Percentiles rank a stretch among this genome's conserved stretches.
Conservation (phyloP, 2,113 vertebrate genomes). For the Scomber japonicus region DNA sequence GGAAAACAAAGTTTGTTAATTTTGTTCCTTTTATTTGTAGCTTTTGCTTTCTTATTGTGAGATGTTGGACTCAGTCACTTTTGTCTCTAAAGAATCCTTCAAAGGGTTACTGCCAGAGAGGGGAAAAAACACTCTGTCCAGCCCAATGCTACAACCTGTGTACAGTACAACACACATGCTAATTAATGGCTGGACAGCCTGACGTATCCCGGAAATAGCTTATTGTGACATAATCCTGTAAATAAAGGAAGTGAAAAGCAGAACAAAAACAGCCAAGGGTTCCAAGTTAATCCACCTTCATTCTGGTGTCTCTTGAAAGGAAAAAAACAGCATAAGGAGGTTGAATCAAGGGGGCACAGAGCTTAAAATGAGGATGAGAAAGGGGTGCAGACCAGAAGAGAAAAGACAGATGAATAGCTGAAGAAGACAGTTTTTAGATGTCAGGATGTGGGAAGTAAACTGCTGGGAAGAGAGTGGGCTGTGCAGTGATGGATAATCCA, state of each 20-base stretch:
- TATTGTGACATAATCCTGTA: neutral
- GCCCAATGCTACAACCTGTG: no score
- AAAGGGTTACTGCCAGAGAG: no score
- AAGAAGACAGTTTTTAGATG: constrained; percentile 25
- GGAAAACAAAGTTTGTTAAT: no score
- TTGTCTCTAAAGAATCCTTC: no score
- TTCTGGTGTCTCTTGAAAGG: neutral
- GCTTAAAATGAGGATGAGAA: constrained; percentile 8
- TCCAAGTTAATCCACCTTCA: constrained; percentile 9
- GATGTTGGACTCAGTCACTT: no score
- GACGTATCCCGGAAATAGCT: neutral
- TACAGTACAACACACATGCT: no score
- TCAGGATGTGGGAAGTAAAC: constrained; percentile 54
- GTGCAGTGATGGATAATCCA: constrained; percentile 50
- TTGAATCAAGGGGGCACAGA: neutral
- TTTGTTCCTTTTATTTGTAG: no score
- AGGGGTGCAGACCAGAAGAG: neutral
- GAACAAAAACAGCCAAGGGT: neutral
- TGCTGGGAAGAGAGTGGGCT: constrained; percentile 69
- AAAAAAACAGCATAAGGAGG: neutral
- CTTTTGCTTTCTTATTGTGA: no score
- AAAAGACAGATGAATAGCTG: constrained; percentile 17
- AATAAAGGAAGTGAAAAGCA: constrained; percentile 3
- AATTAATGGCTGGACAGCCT: neutral
- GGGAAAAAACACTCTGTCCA: no score